These are phyloP conservation scores for Diplodus sargus DNA, from an alignment of 2,797 vertebrate species.

Conservation along the genomic window DNA sequence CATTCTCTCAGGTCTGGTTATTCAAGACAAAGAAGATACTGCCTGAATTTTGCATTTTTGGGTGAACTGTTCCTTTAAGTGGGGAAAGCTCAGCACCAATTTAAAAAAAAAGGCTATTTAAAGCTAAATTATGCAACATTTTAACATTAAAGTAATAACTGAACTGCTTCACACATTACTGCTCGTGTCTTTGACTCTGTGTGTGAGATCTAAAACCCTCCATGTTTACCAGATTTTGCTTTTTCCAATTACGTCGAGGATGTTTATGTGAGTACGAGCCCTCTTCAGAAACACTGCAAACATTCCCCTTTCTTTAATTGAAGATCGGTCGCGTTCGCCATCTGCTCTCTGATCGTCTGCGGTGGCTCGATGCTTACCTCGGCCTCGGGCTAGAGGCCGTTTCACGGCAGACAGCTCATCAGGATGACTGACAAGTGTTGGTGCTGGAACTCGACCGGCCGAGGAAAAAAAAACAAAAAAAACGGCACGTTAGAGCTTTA, in stretches of 20 bases:
- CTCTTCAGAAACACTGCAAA: slow-evolving; percentile 24
- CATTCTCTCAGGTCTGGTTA: too few relatives aligned
- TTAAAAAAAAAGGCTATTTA: not conserved
- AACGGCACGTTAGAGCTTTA: slow-evolving; percentile 44
- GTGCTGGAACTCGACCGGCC: slow-evolving; percentile 38
- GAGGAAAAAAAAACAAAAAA: slow-evolving; percentile 27
- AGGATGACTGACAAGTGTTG: slow-evolving; percentile 63
- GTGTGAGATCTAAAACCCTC: not conserved
- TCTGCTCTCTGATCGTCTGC: slow-evolving; percentile 42
- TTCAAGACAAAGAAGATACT: too few relatives aligned
- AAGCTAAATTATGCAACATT: not conserved
- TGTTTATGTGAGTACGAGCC: slow-evolving; percentile 12
- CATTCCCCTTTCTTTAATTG: slow-evolving; percentile 27
- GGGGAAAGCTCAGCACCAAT: not conserved
- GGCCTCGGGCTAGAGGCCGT: slow-evolving; percentile 33
- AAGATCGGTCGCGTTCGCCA: slow-evolving; percentile 21
- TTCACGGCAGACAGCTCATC: slow-evolving; percentile 66
- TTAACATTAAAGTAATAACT: not conserved
- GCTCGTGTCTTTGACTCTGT: not conserved
- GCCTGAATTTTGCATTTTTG: too few relatives aligned
- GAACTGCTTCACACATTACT: not conserved
- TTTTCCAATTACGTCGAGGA: not conserved
- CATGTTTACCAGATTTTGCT: slow-evolving; percentile 2
- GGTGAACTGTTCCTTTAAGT: too few relatives aligned
- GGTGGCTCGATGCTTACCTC: slow-evolving; percentile 39